Evolutionary conservation across 2,797 vertebrate species (phyloP), one percentile per base, ranked within the genome.

Genomic region (Hemitrygon akajei): DNA sequence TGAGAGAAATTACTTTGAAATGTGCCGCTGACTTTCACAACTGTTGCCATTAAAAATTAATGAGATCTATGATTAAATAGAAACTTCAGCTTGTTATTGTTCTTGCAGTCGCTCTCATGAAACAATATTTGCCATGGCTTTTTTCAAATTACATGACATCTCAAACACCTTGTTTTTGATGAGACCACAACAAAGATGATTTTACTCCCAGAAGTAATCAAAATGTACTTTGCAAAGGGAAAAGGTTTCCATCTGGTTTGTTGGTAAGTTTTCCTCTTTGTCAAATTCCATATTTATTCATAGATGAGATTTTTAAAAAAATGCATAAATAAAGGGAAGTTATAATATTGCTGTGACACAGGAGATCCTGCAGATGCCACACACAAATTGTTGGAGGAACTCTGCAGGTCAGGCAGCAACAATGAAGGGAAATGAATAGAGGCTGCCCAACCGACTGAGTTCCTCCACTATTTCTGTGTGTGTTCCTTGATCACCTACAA

Each of bases 21-120:
- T 94, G 94, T 94, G 95, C 94, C 93, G 79, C 93, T 89, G 93
- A 80, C 93, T 94, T 94, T 93, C 93, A 94, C 93, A 93, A 94
- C 79, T 93, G 77, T 93, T 94, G 93, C 94, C 75, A 95, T 95
- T 95, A 94, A 95, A 95, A 95, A 95, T 87, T 94, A 95, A 95
- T 95, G 93, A 95, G 94, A 93, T 94, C 94, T 95, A 95, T 94
- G 95, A 95, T 95, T 95, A 94, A 93, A 94, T 93, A 47, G 16
- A 89, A 94, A 84, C 94, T 92, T 93, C 86, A 93, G 94, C 82
- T 94, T 92, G 93, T 94, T 94, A 93, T 80, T 89, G 94, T 60
- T 58, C 91, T 93, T 16, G 30, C 91, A 76, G 91, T 58, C 37
- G 69, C 91, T 75, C 71, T 93, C 91, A 76, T 76, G 91, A 93